These are phyloP conservation scores for Thymelicus lineola DNA, from an alignment of 2,888 invertebrate species.

Conservation along the genomic window DNA sequence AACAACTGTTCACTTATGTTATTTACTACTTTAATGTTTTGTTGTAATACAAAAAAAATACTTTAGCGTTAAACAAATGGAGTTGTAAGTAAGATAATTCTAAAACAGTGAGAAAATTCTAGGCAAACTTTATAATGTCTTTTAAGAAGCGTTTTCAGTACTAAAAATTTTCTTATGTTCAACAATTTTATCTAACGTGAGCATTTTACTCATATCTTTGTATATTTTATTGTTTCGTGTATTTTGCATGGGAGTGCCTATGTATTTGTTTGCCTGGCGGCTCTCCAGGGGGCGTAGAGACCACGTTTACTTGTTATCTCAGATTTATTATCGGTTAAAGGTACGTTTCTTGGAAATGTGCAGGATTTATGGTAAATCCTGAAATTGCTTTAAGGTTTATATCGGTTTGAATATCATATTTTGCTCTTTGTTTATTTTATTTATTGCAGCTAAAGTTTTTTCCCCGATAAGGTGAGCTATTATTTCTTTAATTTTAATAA, in stretches of 20 bases:
- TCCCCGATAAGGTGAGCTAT: too few species aligned
- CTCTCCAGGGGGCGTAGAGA: neutral
- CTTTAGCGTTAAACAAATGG: too few species aligned
- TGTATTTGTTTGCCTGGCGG: constrained; percentile 1
- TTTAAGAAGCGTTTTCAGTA: too few species aligned
- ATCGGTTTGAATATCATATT: neutral
- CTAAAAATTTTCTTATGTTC: neutral
- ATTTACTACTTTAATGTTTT: too few species aligned
- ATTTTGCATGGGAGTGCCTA: neutral
- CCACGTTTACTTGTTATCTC: neutral
- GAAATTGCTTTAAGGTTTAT: neutral
- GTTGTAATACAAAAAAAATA: too few species aligned
- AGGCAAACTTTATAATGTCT: too few species aligned
- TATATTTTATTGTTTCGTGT: constrained; percentile 1
- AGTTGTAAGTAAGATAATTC: too few species aligned
- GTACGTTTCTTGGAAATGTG: constrained; percentile 3
- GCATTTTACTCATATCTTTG: neutral
- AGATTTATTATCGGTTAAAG: constrained; percentile 9
- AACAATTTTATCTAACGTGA: neutral
- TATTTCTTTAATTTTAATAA: too few species aligned
- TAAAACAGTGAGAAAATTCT: too few species aligned
- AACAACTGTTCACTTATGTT: too few species aligned
- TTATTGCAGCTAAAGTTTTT: too few species aligned
- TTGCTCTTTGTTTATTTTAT: too few species aligned
- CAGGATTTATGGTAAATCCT: neutral